phyloP scores from a whole-genome alignment of 2,797 vertebrate species.

The Parauchenoglanis ngamensis region DNA sequence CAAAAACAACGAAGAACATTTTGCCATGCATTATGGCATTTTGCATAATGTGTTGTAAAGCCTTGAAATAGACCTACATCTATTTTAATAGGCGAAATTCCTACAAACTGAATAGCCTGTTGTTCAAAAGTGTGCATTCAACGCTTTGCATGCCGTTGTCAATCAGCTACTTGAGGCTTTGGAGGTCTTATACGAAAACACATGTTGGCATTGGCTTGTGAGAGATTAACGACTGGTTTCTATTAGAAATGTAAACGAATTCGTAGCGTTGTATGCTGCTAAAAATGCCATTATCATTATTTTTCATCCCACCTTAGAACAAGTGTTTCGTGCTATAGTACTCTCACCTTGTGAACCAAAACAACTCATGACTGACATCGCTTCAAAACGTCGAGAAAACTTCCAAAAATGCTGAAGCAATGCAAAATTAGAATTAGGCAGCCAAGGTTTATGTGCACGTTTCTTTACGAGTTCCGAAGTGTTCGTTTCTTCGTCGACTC shows the following conservation, averaged over 20 bases:
- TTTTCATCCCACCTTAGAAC: not conserved
- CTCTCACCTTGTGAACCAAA: constrained; percentile 40
- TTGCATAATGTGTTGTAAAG: not conserved
- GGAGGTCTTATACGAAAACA: constrained; percentile 19
- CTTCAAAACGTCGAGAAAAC: constrained; percentile 12
- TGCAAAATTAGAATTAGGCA: not conserved
- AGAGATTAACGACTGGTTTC: constrained; percentile 27
- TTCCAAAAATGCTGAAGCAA: not conserved
- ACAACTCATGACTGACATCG: not conserved
- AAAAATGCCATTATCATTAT: not conserved
- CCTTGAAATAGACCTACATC: not conserved
- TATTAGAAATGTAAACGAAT: constrained; percentile 24
- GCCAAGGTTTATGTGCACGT: not conserved
- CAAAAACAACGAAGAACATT: not conserved
- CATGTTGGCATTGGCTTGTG: constrained; percentile 21
- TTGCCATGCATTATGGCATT: not conserved
- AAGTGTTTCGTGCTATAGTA: constrained; percentile 22
- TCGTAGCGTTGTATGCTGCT: not conserved
- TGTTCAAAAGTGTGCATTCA: constrained; percentile 35
- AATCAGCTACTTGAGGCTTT: constrained; percentile 41
- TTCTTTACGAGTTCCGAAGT: not conserved
- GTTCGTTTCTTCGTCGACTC: not conserved
- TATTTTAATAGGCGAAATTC: constrained; percentile 6
- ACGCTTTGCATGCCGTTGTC: constrained; percentile 44
- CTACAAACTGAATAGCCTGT: not conserved